Percentiles rank a stretch among this genome's conserved stretches.
These are phyloP conservation scores for Poeciliopsis retropinna DNA, from an alignment of 2,113 vertebrate species.

Conservation along the genomic window DNA sequence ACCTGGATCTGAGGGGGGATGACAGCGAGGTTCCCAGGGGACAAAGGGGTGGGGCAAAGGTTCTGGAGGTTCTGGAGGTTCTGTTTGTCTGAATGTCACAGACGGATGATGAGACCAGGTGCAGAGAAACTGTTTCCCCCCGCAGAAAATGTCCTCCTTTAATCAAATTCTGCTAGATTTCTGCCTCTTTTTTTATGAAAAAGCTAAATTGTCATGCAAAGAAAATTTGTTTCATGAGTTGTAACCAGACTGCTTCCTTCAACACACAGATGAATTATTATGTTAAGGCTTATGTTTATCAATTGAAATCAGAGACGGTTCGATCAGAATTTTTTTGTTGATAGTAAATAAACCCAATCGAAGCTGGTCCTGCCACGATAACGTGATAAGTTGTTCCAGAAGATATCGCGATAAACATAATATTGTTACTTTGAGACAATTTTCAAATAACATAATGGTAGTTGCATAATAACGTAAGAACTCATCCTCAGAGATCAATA, in stretches of 20 bases:
- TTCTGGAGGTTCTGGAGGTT: background rate
- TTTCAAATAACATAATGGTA: no score
- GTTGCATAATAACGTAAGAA: no score
- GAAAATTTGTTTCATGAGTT: background rate
- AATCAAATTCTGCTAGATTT: background rate
- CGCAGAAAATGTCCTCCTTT: background rate
- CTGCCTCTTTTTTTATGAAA: background rate
- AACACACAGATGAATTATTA: background rate
- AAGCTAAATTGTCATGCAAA: background rate
- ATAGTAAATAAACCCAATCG: no score
- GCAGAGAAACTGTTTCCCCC: background rate
- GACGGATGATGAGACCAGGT: background rate
- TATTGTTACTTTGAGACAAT: no score
- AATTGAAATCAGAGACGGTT: background rate
- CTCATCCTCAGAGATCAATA: no score
- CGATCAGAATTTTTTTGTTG: no score
- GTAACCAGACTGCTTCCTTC: background rate
- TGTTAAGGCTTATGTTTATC: background rate
- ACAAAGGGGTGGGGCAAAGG: background rate
- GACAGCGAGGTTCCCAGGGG: constrained; percentile 12
- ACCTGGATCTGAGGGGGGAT: constrained; percentile 6
- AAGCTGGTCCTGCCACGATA: no score
- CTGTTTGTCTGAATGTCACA: background rate
- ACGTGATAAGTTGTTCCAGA: no score
- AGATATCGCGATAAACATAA: no score